Evolutionary conservation across 2,113 vertebrate genomes (phyloP), one percentile per base, ranked within the genome.

Genomic region (Pristiophorus japonicus): DNA sequence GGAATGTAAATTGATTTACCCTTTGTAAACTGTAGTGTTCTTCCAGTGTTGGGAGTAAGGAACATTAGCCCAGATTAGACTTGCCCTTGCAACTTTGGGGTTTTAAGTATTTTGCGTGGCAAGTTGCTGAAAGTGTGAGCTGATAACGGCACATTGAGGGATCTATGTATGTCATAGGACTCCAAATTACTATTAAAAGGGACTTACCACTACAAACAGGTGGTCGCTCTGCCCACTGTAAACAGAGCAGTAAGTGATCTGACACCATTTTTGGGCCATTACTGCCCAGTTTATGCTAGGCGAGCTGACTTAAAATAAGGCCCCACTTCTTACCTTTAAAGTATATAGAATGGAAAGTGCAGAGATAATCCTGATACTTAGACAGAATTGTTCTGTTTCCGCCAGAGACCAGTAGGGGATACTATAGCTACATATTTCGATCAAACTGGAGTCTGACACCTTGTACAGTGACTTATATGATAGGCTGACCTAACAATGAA

Each of bases 301-400:
- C 55, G 1, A 14, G 34, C 6, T 3, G 20, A 91, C 6, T 62
- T 91, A 62, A 62, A 91, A 38, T 63, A 18, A 18, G 20, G 6
- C 6, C 38, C 1, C 81, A 22, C 81, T 16, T 27, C 38, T 63
- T 59, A n/a, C 2, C 34, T 30, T 55, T 38, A 38, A n/a, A n/a
- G 30, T 62, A 90, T n/a, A 66, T 45, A 93, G 5, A 93, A 94
- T 65, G 63, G 6, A 45, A 94, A 38, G n/a, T 93, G 59, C 5
- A n/a, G 22, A 94, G 38, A 27, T 94, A 27, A 65, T 67, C 62
- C 63, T 94, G 16, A 5, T 10, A 11, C 5, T 73, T 24, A 16
- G 93, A 94, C 66, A 51, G 93, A 51, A 94, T 94, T 51, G n/a
- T 92, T 94, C 12, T 47, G 20, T 27, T 73, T 73, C 65, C n/a